A percentile compares a stretch with the other conserved stretches of the same genome.
Conservation (phyloP, 1,140 invertebrate species). For the Onthophagus taurus region DNA sequence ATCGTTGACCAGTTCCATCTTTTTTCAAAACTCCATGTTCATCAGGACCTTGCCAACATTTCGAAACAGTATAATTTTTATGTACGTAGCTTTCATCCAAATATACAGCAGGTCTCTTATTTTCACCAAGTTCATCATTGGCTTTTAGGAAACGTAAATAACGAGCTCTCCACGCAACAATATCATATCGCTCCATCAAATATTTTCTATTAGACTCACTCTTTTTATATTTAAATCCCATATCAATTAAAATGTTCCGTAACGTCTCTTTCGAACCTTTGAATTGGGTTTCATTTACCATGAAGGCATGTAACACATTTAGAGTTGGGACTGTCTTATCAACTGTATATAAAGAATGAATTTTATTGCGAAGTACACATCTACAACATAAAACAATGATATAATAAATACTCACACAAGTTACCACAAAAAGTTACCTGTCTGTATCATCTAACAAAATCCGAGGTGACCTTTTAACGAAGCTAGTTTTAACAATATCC, state of each 20-base stretch:
- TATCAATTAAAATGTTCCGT: slow-evolving; percentile 1
- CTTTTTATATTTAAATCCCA: slow-evolving; percentile 4
- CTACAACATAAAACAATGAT: no score
- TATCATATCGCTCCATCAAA: slow-evolving; percentile 6
- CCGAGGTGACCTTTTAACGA: no score
- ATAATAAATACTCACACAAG: no score
- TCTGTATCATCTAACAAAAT: no score
- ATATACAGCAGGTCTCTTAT: neutral
- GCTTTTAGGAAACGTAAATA: slow-evolving; percentile 14
- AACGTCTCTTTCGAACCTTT: slow-evolving; percentile 3
- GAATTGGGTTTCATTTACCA: neutral
- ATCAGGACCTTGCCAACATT: slow-evolving; percentile 17
- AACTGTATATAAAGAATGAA: no score
- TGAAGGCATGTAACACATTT: no score
- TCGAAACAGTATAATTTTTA: slow-evolving; percentile 2
- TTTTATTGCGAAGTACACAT: no score
- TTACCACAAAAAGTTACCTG: no score
- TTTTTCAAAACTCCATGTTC: slow-evolving; percentile 19
- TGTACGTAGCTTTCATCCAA: slow-evolving; percentile 14
- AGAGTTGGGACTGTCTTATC: no score
- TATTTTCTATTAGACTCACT: slow-evolving; percentile 9
- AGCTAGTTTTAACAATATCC: no score
- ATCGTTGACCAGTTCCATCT: slow-evolving; percentile 21
- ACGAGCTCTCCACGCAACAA: neutral
- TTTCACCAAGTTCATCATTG: neutral